Percentiles rank a stretch among this genome's conserved stretches.
Conservation (phyloP, 2,113 vertebrate genomes). For the Harpagus bidentatus region DNA sequence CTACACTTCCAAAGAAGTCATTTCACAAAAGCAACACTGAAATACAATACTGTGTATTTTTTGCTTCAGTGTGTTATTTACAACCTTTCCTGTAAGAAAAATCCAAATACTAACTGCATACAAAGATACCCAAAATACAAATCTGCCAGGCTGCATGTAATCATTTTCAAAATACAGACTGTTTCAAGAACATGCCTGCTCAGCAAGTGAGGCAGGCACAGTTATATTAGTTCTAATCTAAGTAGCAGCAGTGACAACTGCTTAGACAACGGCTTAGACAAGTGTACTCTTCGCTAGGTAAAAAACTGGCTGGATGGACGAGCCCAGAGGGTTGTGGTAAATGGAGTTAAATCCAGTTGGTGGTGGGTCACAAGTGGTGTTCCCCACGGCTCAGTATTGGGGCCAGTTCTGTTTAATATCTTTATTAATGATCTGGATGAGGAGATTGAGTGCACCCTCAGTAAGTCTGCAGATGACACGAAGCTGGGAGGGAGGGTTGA, state of each 20-base stretch:
- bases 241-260: neutral
- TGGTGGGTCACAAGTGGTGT: too few species aligned
- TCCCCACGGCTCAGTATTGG: too few species aligned
- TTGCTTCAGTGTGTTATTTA: neutral
- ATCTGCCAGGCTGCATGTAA: neutral
- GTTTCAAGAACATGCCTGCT: neutral
- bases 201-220: neutral
- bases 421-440: too few species aligned
- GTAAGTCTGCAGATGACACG: too few species aligned
- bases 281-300: too few species aligned
- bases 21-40: neutral
- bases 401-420: too few species aligned
- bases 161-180: neutral
- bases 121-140: neutral
- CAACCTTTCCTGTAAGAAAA: neutral
- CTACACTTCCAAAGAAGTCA: neutral
- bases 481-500: too few species aligned
- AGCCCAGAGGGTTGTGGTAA: too few species aligned
- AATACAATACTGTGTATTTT: neutral
- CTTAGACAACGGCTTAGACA: too few species aligned
- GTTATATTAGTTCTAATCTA: neutral
- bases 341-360: too few species aligned
- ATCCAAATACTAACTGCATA: neutral
- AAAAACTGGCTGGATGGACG: too few species aligned
- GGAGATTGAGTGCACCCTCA: too few species aligned